Base-by-base conservation (phyloP, 2,888 invertebrate species). In the Stenodema calcarata region DNA sequence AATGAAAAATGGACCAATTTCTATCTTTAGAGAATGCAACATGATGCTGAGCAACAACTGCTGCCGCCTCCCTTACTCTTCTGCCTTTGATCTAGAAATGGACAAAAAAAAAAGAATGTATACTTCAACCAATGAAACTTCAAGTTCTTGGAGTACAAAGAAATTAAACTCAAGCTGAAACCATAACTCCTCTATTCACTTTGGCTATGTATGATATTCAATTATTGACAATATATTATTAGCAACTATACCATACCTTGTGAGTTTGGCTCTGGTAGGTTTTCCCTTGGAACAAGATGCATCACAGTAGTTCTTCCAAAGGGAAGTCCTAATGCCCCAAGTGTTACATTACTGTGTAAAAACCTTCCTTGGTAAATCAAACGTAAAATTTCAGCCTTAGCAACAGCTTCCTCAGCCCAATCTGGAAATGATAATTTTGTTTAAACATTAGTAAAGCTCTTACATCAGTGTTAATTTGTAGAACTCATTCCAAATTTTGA, bases 301-400 rank as follows among this genome's bases (percentile, higher is more conserved):
- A 99, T 99, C 91, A 99, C 99, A 91, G 99, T 98, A 91, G 99
- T 99, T 93, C 98, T 98, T 90, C 99, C 99, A 90, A 96, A 94
- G 89, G 98, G 97, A 92, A 99, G 94, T 91, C 98, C 98, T 91
- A 99, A 94, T 90, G 99, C 99, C 91, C 98, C 98, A 91, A 99
- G 94, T 91, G 98, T 99, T 91, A 99, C 99, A 92, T 98, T 99
- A 93, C 99, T 99, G 94, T 99, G 99, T 91, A 99, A 94, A 94
- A 99, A 99, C 91, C 99, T 95, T 90, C 99, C 99, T 94, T 99
- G 99, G 93, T 99, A 99, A 92, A 99, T 99, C 92, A 99, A 95
- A 92, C 99, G 95, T 91, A 99, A 94, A 92, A 99, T 98, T 94
- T 99, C 98, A 89, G 99, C 97, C 92, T 97, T 97, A 89, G 97